Evolutionary conservation across 2,797 vertebrate species (phyloP).

Genomic region (Helarctos malayanus): DNA sequence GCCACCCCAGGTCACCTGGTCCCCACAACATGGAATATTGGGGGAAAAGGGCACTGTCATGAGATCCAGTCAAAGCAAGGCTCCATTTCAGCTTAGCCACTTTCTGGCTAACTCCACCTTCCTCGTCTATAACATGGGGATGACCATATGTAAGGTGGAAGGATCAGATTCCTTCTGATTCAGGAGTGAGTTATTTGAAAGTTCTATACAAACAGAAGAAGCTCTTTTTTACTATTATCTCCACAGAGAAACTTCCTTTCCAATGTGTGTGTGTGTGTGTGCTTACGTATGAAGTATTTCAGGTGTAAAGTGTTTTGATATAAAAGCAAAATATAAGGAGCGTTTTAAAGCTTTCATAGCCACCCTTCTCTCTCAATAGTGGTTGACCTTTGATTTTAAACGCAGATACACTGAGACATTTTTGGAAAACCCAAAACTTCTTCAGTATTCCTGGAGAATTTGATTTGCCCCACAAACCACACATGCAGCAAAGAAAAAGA

Average conservation of each 20-base stretch:
- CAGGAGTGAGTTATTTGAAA: background rate
- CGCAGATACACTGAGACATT: background rate
- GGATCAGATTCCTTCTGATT: background rate
- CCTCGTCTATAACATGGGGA: background rate
- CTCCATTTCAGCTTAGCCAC: background rate
- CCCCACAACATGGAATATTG: background rate
- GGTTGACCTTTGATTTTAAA: background rate
- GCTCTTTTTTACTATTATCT: background rate
- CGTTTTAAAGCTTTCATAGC: background rate
- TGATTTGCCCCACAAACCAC: background rate
- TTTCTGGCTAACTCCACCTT: background rate
- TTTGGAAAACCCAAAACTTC: background rate
- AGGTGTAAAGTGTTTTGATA: background rate
- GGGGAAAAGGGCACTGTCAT: fast-evolving
- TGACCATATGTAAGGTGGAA: background rate
- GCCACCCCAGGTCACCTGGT: background rate
- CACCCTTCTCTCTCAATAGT: background rate
- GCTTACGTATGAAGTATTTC: slow-evolving; percentile 4
- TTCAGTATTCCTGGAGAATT: background rate
- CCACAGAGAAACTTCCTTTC: background rate
- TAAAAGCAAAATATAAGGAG: slow-evolving; percentile 35
- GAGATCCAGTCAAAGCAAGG: background rate
- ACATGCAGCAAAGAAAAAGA: background rate
- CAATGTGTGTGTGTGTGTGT: background rate
- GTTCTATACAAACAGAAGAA: background rate